Evolutionary conservation across 2,888 invertebrate genomes (phyloP), one percentile per base, ranked within the genome.

Genomic region (Oligia strigilis): DNA sequence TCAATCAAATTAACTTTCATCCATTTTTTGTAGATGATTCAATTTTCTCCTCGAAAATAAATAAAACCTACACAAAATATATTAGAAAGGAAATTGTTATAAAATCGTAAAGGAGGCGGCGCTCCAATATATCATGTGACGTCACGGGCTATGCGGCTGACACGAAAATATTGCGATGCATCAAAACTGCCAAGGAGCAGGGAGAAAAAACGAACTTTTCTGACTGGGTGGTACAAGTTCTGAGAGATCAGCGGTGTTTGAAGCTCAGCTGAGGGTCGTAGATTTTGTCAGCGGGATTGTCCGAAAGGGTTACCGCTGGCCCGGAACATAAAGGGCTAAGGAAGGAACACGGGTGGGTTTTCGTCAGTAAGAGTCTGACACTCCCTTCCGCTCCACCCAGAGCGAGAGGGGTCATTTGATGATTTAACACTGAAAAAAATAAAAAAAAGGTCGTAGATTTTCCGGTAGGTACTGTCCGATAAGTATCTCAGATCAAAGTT

Each of bases 151-250:
- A 93, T 96, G 96, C 92, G 94, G 90, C 94, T 94, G 96, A 96
- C 97, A 92, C 93, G 93, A 94, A 96, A 96, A 96, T 96, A 96
- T 97, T 96, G 92, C 95, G 94, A 96, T 96, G 97, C 96, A 96
- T 96, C 96, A 96, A 95, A 95, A 95, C 95, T 95, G 95, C 94
- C 94, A 94, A 94, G 94, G 89, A 94, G 92, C 90, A 90, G 93
- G 92, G 92, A 93, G 94, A 92, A 94, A 94, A 85, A 95, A 94
- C 94, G 93, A 93, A 94, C 93, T 92, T 92, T 87, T 87, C 80
- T 75, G 52, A 36, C 69, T 3, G 36, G n/a, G 4, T 69, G 80
- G 83, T n/a, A 1, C 84, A 90, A 91, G 89, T 13, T 13, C 86
- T 69, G 72, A 80, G 90, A 14, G 14, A 6, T 0, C 0, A 60